These are phyloP conservation scores for Sebastes baramenuke DNA, from an alignment of 2,797 vertebrate species.

Conservation along the genomic window DNA sequence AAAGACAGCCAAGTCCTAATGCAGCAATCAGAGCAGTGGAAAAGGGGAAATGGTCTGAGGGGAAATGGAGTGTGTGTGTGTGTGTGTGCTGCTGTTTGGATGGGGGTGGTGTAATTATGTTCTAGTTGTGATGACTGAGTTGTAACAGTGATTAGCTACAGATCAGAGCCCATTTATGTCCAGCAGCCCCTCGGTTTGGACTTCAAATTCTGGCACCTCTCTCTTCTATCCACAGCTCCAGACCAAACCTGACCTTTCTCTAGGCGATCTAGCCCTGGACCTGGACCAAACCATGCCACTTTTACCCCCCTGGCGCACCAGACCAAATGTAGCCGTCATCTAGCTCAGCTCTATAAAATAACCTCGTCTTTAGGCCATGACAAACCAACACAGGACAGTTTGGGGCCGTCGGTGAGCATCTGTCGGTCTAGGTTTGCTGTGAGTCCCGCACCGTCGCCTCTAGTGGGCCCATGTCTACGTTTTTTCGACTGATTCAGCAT, in stretches of 20 bases:
- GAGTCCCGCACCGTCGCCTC: no score
- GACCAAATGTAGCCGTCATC: not conserved
- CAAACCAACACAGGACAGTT: no score
- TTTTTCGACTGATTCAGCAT: no score
- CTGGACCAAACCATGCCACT: not conserved
- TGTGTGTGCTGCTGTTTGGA: conserved; percentile 10
- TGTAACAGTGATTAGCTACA: conserved; percentile 49
- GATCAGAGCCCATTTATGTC: conserved; percentile 13
- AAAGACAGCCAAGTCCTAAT: conserved; percentile 68
- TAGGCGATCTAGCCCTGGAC: not conserved
- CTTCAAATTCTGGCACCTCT: not conserved
- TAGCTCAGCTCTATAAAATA: not conserved
- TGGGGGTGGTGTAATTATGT: conserved; percentile 50
- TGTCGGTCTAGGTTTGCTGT: no score
- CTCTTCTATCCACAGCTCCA: not conserved
- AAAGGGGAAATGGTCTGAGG: conserved; percentile 60
- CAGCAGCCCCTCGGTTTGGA: not conserved
- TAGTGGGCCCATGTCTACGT: accelerated
- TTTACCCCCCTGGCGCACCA: not conserved
- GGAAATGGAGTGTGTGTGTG: conserved; percentile 37
- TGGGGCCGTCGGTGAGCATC: no score
- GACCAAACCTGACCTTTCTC: not conserved
- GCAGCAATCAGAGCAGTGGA: conserved; percentile 62
- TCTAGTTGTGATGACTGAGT: conserved; percentile 50
- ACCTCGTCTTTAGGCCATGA: no score